Evolutionary conservation across 2,113 vertebrate genomes (phyloP), one percentile per base, ranked within the genome.

Genomic region (Hystrix cristata): DNA sequence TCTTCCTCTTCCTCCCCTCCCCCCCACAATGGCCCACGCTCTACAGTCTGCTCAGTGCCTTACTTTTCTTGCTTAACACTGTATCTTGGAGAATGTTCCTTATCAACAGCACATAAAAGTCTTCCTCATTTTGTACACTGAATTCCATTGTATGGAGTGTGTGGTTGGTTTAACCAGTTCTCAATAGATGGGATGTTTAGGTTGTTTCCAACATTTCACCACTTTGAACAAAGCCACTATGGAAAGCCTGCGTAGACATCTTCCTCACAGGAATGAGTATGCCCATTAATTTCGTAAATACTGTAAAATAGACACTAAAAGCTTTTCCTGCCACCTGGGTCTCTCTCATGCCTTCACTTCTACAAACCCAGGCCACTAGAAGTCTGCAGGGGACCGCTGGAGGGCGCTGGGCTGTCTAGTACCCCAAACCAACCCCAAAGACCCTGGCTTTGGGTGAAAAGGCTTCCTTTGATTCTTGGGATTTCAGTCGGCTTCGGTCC

Each of bases 201-300:
- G 46, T 31, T 59, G 34, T 81, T 90, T 74, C 90, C 8, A 69
- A 1, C 2, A 55, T 65, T 96, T 64, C 62, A 5, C 29, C 93
- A 16, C 88, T 62, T 95, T 57, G 83, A 72, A 87, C 57, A 92
- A 96, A 91, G 19, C 53, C 55, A 31, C 38, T 86, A 43, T 59
- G 27, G 82, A 38, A 92, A 87, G 15, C 48, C 13, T n/a, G 5
- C 31, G 78, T 27, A 83, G 18, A 51, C 2, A 23, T 67, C 65
- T 71, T 95, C 69, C 78, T 51, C 43, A 79, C 7, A 51, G 87
- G 38, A 51, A 13, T 53, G 29, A 71, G 29, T 64, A 10, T 87
- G 48, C 12, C 23, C 60, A 72, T 60, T 19, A 67, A 34, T 31
- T 78, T 14, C 76, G 3, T 57, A 87, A 92, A 83, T 69, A 67